Evolutionary conservation across 2,888 invertebrate genomes (phyloP), one percentile per base, ranked within the genome.

Genomic region (Drosophila infuscata): DNA sequence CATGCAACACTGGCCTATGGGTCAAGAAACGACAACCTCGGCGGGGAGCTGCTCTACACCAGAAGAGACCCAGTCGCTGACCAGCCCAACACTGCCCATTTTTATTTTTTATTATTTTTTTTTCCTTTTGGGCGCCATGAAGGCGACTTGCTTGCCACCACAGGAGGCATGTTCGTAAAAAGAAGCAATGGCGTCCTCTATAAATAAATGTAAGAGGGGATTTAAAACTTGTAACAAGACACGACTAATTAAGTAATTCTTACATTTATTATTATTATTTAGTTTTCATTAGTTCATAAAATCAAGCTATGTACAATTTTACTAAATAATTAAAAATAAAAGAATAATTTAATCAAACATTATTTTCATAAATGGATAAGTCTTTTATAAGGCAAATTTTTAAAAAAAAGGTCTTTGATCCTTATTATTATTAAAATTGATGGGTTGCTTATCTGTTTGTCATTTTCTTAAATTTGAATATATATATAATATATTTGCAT

Each of bases 81-180:
- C 43, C 68, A 62, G 73, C 62, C 70, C 79, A 78, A 77, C 76
- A 79, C 81, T 76, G 71, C 85, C 89, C 85, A 79, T 79, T 82
- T 86, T 82, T 48, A 66, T 76, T 79, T 82, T 79, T 82, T 48
- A 66, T 76, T 79, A 80, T 79, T 12, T 12, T 35, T 57, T 29
- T 58, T 3, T 35, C 3, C 33, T 30, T 52, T 61, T 67, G 71
- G 70, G 75, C 72, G 88, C 83, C 74, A 76, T 74, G 51, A 72
- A 80, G 66, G 67, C 64, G 70, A 62, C 63, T 66, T 43, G 63
- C 30, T 35, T 53, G 61, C 38, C 72, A 43, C 32, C 71, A 72
- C 49, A 52, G 59, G 63, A 65, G 70, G 66, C 57, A 52, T 62
- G 75, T 49, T 58, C 25, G 48, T 35, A 29, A 3, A 20, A 29